Percentiles rank a stretch among this genome's conserved stretches.
Evolutionary conservation across 2,113 vertebrate genomes (phyloP).

Genomic region (Athene noctua): DNA sequence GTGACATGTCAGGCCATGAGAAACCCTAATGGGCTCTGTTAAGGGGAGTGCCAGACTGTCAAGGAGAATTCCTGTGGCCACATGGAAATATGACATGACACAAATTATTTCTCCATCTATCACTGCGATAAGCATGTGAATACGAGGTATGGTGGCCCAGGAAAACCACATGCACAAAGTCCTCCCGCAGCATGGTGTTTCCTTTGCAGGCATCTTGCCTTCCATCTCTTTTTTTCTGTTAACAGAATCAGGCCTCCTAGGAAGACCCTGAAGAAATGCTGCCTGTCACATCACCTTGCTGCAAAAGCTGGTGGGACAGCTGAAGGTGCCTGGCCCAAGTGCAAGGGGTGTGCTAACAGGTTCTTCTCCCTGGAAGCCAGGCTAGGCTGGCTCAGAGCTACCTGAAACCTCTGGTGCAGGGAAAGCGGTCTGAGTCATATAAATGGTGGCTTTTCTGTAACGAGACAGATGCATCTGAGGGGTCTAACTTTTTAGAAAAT

Average conservation of each 20-base stretch:
- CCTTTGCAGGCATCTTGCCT: background rate
- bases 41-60: background rate
- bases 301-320: background rate
- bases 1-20: background rate
- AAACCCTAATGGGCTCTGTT: background rate
- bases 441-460: background rate
- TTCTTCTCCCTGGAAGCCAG: background rate
- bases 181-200: background rate
- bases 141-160: background rate
- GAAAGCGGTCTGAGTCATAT: background rate
- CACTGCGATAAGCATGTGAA: background rate
- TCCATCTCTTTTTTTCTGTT: background rate
- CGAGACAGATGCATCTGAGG: background rate
- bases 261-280: background rate
- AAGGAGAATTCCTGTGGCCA: background rate
- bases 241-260: background rate
- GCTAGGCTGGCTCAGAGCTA: background rate
- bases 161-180: background rate
- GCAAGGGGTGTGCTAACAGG: background rate
- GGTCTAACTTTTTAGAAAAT: background rate
- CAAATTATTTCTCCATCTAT: background rate
- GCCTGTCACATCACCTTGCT: background rate
- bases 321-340: background rate
- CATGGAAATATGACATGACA: rapidly evolving
- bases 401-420: background rate